Percentiles rank a stretch among this genome's conserved stretches.
Conservation (phyloP, 2,113 vertebrate genomes). For the human (Homo sapiens) region DNA sequence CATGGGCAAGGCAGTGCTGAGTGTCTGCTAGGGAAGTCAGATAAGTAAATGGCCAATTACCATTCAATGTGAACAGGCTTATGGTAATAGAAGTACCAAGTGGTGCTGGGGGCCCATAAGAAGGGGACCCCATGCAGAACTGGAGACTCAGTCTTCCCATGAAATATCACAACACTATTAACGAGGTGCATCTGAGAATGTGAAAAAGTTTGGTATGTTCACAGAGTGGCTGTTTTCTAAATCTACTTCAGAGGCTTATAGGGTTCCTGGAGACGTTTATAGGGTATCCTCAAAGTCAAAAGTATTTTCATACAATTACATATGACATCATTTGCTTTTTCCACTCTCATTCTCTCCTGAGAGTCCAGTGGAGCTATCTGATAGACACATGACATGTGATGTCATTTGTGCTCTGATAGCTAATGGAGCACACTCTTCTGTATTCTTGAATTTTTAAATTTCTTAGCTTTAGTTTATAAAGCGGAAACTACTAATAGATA, state of each 20-base stretch:
- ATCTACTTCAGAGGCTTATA: neutral
- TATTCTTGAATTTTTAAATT: neutral
- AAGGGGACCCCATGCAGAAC: neutral
- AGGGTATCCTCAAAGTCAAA: neutral
- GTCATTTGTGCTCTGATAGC: neutral
- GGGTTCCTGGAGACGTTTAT: neutral
- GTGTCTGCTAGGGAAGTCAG: accelerated
- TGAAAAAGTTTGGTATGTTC: neutral
- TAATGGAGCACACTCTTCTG: neutral
- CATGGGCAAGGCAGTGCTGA: accelerated
- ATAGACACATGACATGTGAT: accelerated
- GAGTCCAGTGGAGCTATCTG: neutral
- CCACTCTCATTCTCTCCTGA: neutral
- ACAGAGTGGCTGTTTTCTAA: neutral
- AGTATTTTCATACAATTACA: neutral
- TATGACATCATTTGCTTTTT: neutral
- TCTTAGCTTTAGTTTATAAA: neutral
- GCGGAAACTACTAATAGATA: neutral
- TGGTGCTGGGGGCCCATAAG: no score
- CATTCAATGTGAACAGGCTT: neutral
- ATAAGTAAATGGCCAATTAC: neutral
- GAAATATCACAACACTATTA: neutral
- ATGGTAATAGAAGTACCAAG: no score
- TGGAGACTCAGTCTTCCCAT: neutral
- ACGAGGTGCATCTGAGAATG: neutral